phyloP scores from a whole-genome alignment of 2,888 invertebrate genomes.

The Chymomyza caudatula region DNA sequence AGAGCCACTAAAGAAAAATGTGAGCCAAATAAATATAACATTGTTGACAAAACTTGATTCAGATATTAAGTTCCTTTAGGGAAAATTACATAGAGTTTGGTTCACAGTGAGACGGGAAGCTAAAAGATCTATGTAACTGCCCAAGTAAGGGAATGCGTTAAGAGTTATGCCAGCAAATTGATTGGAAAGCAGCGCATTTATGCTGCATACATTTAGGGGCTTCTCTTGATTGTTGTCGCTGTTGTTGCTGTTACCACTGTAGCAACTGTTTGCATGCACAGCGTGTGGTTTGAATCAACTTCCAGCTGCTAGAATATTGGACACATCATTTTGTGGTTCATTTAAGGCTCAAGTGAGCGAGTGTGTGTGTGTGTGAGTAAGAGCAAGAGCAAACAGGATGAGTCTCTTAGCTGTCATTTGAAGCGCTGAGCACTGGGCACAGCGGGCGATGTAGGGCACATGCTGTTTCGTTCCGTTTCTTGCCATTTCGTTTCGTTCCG shows the following conservation, averaged over 20 bases:
- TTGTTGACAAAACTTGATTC: too few relatives aligned
- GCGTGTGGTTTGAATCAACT: constrained; percentile 27
- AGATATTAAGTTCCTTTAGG: too few relatives aligned
- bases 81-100: too few relatives aligned
- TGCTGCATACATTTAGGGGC: not conserved
- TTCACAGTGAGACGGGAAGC: too few relatives aligned
- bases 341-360: constrained; percentile 26
- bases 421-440: constrained; percentile 16
- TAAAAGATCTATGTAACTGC: not conserved
- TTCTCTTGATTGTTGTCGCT: too few relatives aligned
- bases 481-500: not conserved
- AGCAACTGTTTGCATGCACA: constrained; percentile 9
- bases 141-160: not conserved
- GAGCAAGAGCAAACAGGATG: constrained; percentile 20
- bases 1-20: too few relatives aligned
- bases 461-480: not conserved
- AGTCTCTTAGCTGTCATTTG: constrained; percentile 35
- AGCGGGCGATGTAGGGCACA: not conserved
- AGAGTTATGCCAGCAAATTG: not conserved
- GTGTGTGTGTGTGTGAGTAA: constrained; percentile 6
- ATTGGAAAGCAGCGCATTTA: not conserved
- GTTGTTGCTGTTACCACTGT: not conserved
- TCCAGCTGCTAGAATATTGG: constrained; percentile 26
- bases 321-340: constrained; percentile 44
- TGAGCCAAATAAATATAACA: too few relatives aligned